Conservation (phyloP, 2,888 invertebrate species). For the Ormyrus rosae region DNA sequence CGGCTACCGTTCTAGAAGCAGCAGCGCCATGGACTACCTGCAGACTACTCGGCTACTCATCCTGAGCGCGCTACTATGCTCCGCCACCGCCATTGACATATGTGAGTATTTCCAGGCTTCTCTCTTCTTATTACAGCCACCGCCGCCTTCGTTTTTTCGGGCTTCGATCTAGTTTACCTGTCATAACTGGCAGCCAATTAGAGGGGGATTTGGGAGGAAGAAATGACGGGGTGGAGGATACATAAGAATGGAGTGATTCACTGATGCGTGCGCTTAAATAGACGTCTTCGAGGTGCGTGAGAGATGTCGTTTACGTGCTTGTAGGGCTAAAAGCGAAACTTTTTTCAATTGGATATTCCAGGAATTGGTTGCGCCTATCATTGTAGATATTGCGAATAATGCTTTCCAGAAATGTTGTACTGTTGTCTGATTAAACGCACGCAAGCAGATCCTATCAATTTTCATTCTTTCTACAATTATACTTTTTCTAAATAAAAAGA, state of each 20-base stretch:
- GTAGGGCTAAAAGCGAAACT: too few species aligned
- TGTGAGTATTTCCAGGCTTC: slow-evolving; percentile 66
- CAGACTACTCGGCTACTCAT: slow-evolving; percentile 68
- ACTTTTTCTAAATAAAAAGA: too few species aligned
- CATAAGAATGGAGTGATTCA: slow-evolving; percentile 34
- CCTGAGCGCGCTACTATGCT: slow-evolving; percentile 67
- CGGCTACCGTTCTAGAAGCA: slow-evolving; percentile 63
- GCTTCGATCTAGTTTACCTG: slow-evolving; percentile 42
- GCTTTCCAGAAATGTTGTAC: too few species aligned
- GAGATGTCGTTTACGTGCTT: not conserved
- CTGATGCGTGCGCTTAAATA: slow-evolving; percentile 40
- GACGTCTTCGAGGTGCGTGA: not conserved
- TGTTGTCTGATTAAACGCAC: too few species aligned
- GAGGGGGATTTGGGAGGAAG: slow-evolving; percentile 17
- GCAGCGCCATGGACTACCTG: slow-evolving; percentile 70
- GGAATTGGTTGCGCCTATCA: too few species aligned
- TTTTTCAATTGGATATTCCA: too few species aligned
- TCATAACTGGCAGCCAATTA: slow-evolving; percentile 53
- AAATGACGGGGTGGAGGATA: not conserved
- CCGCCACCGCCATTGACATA: slow-evolving; percentile 71
- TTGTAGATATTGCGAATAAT: too few species aligned
- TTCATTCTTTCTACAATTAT: too few species aligned
- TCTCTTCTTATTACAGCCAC: slow-evolving; percentile 2
- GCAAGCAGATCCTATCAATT: too few species aligned
- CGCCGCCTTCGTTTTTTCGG: not conserved